A percentile compares a stretch with the other conserved stretches of the same genome.
Evolutionary conservation across 2,797 vertebrate genomes (phyloP).

Genomic region (Cyclopterus lumpus): DNA sequence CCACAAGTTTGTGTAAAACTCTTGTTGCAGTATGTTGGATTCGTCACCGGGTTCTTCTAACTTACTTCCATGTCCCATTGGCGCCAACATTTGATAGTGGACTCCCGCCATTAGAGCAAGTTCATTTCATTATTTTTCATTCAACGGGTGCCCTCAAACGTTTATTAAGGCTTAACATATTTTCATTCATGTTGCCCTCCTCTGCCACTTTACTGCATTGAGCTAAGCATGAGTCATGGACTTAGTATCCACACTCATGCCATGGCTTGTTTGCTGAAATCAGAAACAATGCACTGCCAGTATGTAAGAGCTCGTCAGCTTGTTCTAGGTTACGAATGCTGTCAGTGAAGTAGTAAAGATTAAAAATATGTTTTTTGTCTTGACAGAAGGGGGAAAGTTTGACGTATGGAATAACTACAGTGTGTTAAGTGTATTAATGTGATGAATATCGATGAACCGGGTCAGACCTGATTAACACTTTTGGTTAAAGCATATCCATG

Average conservation of each 20-base stretch:
- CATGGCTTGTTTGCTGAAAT: conserved; percentile 40
- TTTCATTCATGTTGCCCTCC: not conserved
- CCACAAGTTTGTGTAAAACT: conserved; percentile 7
- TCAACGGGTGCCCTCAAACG: not conserved
- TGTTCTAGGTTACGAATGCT: not conserved
- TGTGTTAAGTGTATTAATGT: not conserved
- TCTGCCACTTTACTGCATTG: conserved; percentile 17
- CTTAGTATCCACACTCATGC: conserved; percentile 28
- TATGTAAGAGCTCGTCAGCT: conserved; percentile 10
- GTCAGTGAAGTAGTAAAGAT: not conserved
- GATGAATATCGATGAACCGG: not conserved
- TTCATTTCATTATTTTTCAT: not conserved
- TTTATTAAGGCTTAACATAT: conserved; percentile 2
- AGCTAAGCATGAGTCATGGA: conserved; percentile 43
- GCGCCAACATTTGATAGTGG: conserved; percentile 4
- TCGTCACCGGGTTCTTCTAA: not conserved
- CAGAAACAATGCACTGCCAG: conserved; percentile 33
- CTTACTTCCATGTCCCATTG: not conserved
- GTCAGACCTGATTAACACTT: not conserved
- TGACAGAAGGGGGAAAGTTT: not conserved
- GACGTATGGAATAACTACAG: not conserved
- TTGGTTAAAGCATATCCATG: not conserved
- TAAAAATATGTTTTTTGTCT: conserved; percentile 7
- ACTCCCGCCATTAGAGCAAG: not conserved
- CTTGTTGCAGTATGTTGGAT: not conserved